Conservation (phyloP, 2,888 invertebrate species). For the Chrysopilus asiliformis region DNA sequence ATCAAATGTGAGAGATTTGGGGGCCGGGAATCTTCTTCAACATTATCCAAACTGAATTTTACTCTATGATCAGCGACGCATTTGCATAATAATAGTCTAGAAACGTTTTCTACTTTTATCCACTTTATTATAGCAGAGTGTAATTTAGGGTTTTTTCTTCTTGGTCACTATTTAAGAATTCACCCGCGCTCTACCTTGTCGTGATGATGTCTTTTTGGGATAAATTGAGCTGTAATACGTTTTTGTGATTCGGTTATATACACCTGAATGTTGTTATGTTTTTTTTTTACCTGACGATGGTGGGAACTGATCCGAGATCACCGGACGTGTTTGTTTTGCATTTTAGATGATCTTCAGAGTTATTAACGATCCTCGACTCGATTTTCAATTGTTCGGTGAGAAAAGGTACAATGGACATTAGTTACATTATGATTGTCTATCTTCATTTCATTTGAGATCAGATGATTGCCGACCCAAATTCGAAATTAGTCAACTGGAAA, state of each 20-base stretch:
- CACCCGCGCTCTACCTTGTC: conserved; percentile 1
- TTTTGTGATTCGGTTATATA: neutral
- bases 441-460: neutral
- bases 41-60: conserved; percentile 5
- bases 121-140: too few relatives aligned
- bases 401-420: conserved; percentile 5
- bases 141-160: conserved; percentile 9
- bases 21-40: conserved; percentile 6
- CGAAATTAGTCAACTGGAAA: conserved; percentile 5
- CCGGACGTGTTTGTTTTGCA: conserved; percentile 7
- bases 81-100: conserved; percentile 13
- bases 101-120: conserved; percentile 7
- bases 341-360: too few relatives aligned
- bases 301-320: conserved; percentile 8
- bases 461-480: conserved; percentile 7
- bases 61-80: too few relatives aligned
- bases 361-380: conserved; percentile 5
- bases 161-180: conserved; percentile 2
- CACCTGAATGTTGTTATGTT: neutral
- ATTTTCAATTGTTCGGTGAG: conserved; percentile 3
- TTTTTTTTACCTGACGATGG: neutral
- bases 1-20: too few relatives aligned
- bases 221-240: neutral
- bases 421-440: neutral
- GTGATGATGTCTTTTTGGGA: conserved; percentile 3